Evolutionary conservation across 2,113 vertebrate species (phyloP).

Genomic region (Aptenodytes patagonicus): DNA sequence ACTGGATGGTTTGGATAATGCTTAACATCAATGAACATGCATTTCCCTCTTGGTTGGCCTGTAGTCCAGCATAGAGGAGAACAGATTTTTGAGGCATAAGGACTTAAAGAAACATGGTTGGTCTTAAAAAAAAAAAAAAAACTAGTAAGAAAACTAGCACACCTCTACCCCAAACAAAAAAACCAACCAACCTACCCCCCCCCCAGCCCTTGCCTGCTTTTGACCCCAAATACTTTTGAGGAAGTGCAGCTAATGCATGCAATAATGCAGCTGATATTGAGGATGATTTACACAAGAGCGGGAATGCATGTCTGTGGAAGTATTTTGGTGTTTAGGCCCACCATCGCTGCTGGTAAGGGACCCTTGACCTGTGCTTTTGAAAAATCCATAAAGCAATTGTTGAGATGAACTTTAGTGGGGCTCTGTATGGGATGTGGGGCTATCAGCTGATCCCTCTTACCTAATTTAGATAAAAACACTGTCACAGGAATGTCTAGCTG

Average conservation of each 20-base stretch:
- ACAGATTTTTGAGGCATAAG: background rate
- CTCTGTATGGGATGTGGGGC: background rate
- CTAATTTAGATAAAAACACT: background rate
- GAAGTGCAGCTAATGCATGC: background rate
- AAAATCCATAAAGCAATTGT: background rate
- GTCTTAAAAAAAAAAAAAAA: background rate
- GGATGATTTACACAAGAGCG: background rate
- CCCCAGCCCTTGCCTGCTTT: background rate
- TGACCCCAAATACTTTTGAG: background rate
- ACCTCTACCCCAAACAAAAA: background rate
- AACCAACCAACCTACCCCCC: accelerated
- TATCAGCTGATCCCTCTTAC: background rate
- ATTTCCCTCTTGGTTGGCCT: background rate
- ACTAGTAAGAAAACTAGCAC: background rate
- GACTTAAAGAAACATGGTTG: background rate
- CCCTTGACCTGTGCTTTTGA: background rate
- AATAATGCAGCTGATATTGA: background rate
- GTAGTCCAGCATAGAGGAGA: background rate
- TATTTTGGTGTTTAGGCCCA: background rate
- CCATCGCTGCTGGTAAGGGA: background rate
- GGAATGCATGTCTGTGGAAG: background rate
- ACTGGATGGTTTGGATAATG: background rate
- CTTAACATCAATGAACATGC: background rate
- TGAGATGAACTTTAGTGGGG: background rate
- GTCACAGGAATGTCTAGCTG: background rate